Conservation (phyloP, 1,140 invertebrate species). For the Teleopsis dalmanni region DNA sequence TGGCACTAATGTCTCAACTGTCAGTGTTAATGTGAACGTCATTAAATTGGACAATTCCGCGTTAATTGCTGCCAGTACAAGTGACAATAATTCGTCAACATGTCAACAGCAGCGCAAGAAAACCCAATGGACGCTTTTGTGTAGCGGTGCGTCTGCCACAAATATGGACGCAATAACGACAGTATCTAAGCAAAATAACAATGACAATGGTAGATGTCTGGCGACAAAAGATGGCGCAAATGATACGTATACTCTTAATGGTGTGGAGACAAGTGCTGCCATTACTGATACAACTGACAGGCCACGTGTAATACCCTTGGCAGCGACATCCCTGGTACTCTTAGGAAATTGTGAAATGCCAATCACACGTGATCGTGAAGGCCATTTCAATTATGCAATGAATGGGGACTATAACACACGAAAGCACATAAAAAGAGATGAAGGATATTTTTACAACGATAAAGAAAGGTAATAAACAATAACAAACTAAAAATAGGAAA, state of each 20-base stretch:
- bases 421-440: background rate
- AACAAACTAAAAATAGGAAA: too few species aligned
- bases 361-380: slow-evolving; percentile 13
- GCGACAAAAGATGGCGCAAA: background rate
- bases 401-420: background rate
- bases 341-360: slow-evolving; percentile 24
- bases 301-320: slow-evolving; percentile 20
- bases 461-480: too few species aligned
- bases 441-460: background rate
- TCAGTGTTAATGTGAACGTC: slow-evolving; percentile 9
- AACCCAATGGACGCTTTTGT: slow-evolving; percentile 12
- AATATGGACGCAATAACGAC: too few species aligned
- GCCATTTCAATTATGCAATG: background rate
- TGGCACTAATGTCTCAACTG: slow-evolving; percentile 6
- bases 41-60: too few species aligned
- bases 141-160: slow-evolving; percentile 12
- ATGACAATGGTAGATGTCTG: too few species aligned
- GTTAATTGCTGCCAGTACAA: too few species aligned
- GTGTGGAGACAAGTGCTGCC: background rate
- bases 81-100: too few species aligned
- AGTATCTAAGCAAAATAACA: background rate
- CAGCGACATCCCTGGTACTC: slow-evolving; percentile 20
- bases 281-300: too few species aligned
- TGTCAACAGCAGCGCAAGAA: background rate
- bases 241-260: background rate